Evolutionary conservation across 2,797 vertebrate genomes (phyloP).

Genomic region (Poeciliopsis paucimaculata): DNA sequence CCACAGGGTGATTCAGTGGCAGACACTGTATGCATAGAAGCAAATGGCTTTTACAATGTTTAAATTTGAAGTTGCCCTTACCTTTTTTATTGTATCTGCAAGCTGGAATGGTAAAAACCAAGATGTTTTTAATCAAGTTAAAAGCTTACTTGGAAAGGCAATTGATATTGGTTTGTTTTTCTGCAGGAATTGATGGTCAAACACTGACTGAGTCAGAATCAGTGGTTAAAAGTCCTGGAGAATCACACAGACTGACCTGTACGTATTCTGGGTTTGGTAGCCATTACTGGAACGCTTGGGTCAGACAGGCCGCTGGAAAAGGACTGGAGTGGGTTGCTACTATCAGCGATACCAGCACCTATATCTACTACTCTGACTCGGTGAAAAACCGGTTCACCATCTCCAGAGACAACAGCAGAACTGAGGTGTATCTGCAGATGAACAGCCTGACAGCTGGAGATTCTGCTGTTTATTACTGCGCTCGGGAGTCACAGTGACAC

Average conservation of each 20-base stretch:
- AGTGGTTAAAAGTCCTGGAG: not conserved
- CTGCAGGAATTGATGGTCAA: not conserved
- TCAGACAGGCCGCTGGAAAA: not conserved
- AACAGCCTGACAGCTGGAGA: no score
- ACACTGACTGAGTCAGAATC: not conserved
- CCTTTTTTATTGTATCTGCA: not conserved
- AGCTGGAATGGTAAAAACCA: not conserved
- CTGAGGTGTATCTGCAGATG: no score
- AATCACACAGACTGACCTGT: not conserved
- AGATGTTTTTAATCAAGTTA: not conserved
- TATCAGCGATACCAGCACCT: not conserved
- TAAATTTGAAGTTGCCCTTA: not conserved
- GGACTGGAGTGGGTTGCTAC: constrained; percentile 4
- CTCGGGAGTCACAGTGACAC: not conserved
- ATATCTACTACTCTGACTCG: not conserved
- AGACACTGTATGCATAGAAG: not conserved
- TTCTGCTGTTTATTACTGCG: not conserved
- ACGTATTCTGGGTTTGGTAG: not conserved
- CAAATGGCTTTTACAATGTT: not conserved
- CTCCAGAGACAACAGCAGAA: no score
- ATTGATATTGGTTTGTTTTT: not conserved
- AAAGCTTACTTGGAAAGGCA: no score
- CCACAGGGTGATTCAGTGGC: not conserved
- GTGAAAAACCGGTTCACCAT: not conserved
- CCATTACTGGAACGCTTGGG: not conserved